Conservation (phyloP, 35 echinoderm and acorn worm species). For the Ophioderma brevispina region DNA sequence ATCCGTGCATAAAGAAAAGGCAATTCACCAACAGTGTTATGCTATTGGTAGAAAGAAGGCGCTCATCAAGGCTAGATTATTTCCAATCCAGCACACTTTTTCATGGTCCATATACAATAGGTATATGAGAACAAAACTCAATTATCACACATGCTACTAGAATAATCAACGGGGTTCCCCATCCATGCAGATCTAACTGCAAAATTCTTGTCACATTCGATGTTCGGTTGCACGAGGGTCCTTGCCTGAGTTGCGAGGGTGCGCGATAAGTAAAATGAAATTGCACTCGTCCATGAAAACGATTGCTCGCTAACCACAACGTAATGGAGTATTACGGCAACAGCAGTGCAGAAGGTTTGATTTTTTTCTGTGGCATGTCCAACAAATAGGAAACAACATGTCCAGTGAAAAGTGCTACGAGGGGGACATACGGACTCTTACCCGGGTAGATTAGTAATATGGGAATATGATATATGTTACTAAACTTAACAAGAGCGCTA, state of each 20-base stretch:
- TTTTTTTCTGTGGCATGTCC: conserved; percentile 14
- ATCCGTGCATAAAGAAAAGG: conserved; percentile 34
- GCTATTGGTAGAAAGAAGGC: conserved; percentile 54
- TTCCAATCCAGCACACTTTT: conserved; percentile 43
- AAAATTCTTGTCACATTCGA: conserved; percentile 23
- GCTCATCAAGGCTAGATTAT: conserved; percentile 15
- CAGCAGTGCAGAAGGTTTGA: conserved; percentile 28
- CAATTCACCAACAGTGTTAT: conserved; percentile 36
- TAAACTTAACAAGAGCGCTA: conserved; percentile 38
- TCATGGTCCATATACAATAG: conserved; percentile 29
- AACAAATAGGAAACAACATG: conserved; percentile 64
- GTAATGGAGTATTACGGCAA: conserved; percentile 60
- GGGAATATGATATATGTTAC: conserved; percentile 54
- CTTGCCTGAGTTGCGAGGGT: conserved; percentile 38
- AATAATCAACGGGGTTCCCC: conserved; percentile 56
- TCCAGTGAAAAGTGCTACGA: conserved; percentile 41
- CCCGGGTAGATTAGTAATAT: conserved; percentile 57
- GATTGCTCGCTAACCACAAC: conserved; percentile 30
- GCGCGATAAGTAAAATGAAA: conserved; percentile 53
- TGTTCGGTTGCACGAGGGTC: conserved; percentile 12
- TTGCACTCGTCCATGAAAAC: conserved; percentile 66
- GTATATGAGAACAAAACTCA: neutral
- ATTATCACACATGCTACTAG: conserved; percentile 43
- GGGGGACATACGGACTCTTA: conserved; percentile 66
- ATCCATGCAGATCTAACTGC: conserved; percentile 43